These are phyloP conservation scores for Belgica antarctica DNA, from an alignment of 2,888 invertebrate species.

Conservation along the genomic window DNA sequence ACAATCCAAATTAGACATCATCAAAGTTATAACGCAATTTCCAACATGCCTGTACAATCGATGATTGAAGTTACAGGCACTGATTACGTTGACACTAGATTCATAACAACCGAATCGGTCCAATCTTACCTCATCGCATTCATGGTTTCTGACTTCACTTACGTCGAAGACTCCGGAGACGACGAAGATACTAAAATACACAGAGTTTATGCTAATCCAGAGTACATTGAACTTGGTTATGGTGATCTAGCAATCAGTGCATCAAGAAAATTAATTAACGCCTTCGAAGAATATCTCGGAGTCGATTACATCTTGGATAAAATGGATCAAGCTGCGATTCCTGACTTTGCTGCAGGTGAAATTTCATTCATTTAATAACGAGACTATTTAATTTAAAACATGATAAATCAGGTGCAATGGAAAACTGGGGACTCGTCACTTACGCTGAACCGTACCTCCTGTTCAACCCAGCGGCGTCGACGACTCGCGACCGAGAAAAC, in stretches of 20 bases:
- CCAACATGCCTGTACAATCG: slow-evolving; percentile 56
- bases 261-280: slow-evolving; percentile 67
- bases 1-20: slow-evolving; percentile 50
- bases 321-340: slow-evolving; percentile 83
- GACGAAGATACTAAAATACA: too few relatives aligned
- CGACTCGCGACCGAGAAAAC: slow-evolving; percentile 14
- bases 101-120: slow-evolving; percentile 61
- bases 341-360: slow-evolving; percentile 83
- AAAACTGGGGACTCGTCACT: slow-evolving; percentile 89
- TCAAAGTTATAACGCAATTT: slow-evolving; percentile 50
- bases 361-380: background rate
- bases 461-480: slow-evolving; percentile 1
- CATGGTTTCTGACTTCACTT: slow-evolving; percentile 63
- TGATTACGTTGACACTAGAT: slow-evolving; percentile 2
- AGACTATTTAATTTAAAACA: slow-evolving; percentile 1
- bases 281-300: slow-evolving; percentile 69
- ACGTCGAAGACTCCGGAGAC: slow-evolving; percentile 45
- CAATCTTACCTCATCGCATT: slow-evolving; percentile 79
- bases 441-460: slow-evolving; percentile 59
- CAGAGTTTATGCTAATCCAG: slow-evolving; percentile 51
- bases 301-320: slow-evolving; percentile 74
- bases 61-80: background rate
- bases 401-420: slow-evolving; percentile 91
- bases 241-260: slow-evolving; percentile 71
- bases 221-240: slow-evolving; percentile 48